Conservation (phyloP, 1,140 invertebrate species). For the Mizuhopecten yessoensis region DNA sequence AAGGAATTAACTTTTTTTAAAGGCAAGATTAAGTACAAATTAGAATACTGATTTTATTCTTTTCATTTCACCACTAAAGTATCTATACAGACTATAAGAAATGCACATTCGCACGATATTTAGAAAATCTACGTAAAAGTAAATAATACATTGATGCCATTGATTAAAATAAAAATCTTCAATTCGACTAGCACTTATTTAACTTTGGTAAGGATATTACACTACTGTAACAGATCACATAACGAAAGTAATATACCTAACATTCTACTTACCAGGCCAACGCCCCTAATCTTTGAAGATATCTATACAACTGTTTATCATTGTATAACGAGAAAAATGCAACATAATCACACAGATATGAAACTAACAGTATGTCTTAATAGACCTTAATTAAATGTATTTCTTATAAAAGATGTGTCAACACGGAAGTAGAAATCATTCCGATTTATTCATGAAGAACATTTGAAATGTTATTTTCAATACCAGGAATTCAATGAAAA, state of each 20-base stretch:
- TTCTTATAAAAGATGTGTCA: too few species aligned
- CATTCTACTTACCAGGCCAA: not conserved
- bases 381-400: too few species aligned
- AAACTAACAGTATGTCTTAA: too few species aligned
- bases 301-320: not conserved
- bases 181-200: slow-evolving; percentile 24
- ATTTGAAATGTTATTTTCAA: not conserved
- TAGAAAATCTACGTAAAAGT: too few species aligned
- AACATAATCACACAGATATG: too few species aligned
- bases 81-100: not conserved
- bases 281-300: too few species aligned
- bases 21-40: not conserved
- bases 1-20: too few species aligned
- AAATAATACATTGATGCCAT: too few species aligned
- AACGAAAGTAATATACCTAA: not conserved
- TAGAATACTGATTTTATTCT: not conserved
- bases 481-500: not conserved
- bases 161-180: not conserved
- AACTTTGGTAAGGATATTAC: not conserved
- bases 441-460: not conserved
- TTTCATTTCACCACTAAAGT: not conserved
- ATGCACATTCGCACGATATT: too few species aligned
- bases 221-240: not conserved
- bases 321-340: too few species aligned
- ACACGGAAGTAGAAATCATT: too few species aligned